Evolutionary conservation across 2,888 invertebrate genomes (phyloP), one percentile per base, ranked within the genome.

Genomic region (Parthenolecanium corni): DNA sequence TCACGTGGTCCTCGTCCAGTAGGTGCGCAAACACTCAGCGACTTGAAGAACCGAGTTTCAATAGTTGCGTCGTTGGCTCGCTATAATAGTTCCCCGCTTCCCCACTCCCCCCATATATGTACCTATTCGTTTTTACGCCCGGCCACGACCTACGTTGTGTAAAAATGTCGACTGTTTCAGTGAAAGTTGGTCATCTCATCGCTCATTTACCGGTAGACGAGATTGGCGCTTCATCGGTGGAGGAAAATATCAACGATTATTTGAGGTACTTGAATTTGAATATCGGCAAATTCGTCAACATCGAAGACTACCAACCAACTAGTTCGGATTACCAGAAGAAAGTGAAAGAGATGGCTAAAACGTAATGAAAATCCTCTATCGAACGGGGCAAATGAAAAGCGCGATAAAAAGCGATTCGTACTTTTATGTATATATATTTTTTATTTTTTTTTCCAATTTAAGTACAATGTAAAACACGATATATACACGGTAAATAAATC

Each of bases 161-260:
- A n/a, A n/a, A n/a, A n/a, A n/a, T n/a, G n/a, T n/a, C n/a, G n/a
- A n/a, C n/a, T n/a, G n/a, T 47, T 44, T 5, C 36, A 58, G 58
- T 36, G n/a, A 58, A 47, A 36, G 31, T 58, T 14, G 58, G 58
- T 25, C 46, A 47, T 21, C 36, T 58, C 16, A 5, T 58, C 46
- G 58, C 58, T 20, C 58, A 58, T 49, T 5, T 58, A n/a, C 47
- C 16, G 12, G 18, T 58, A 9, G 47, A 58, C 16, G 47, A 46
- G 25, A 46, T 18, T 20, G 58, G 58, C 20, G 18, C 58, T 25
- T 21, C 23, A 20, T 46, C 44, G 14, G 20, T 58, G 18, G 58
- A 58, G 47, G 58, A 58, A 49, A 58, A 58, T 23, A 23, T 58
- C 38, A 58, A 58, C 38, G 51, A 58, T 38, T 58, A 47, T n/a